Base-by-base conservation (phyloP, 2,113 vertebrate genomes). In the Caracal caracal region DNA sequence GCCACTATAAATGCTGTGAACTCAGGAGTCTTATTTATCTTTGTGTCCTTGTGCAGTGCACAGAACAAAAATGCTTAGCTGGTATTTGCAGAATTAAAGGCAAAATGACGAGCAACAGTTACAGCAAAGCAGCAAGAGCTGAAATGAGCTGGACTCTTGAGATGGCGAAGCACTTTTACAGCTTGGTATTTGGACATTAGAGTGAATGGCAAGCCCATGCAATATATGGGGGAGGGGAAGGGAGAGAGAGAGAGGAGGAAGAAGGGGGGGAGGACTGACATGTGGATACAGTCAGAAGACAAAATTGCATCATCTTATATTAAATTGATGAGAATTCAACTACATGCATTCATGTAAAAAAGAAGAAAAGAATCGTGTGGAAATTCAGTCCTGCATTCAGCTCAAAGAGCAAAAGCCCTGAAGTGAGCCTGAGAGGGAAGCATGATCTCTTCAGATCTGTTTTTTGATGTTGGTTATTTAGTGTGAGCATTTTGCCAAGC, bases 161-260 rank as follows among this genome's bases (percentile, higher is more conserved):
- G 47, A 17, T 10, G 56, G 17, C 9, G 2, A 0, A 35, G 51
- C 5, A 11, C 11, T 63, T 5, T 1, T 16, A 10, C 49, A 53
- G 68, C 24, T 65, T 10, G 3, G 1, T 47, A 6, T 40, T 47
- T 92, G 43, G 28, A 24, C 16, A 37, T 6, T 63, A 47, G 20
- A 43, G 19, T 35, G 51, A 87, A 73, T 26, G 20, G 6, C 43
- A 82, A 81, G 30, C 1, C 43, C 30, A 26, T 49, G 66, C 1
- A 16, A 35, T 10, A 37, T 61, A 43, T 12, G 35, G n/a, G 16
- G 33, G 4, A 17, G 47, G 22, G 53, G 16, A 17, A n/a, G 35
- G 43, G 10, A n/a, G 1, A 2, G 12, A 0, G 30, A 6, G 11
- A 8, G 26, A n/a, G 24, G 53, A 3, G 9, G 4, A 4, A 20